Base-by-base conservation (phyloP, 2,797 vertebrate genomes). In the Menidia menidia region DNA sequence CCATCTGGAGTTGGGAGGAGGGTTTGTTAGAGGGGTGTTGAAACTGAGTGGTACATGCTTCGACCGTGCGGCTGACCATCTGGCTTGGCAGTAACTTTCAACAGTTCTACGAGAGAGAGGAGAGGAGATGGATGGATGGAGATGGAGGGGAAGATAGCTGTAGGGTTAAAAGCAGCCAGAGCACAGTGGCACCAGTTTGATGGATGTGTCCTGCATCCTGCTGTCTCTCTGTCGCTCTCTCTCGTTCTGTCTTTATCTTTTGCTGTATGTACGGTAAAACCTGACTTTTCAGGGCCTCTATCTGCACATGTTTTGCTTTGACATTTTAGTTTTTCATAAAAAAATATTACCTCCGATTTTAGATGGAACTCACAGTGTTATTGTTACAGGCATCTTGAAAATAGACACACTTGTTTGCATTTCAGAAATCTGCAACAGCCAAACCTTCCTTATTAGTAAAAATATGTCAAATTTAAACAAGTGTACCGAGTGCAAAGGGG, bases 1-100 rank as follows among this genome's bases (percentile, higher is more conserved):
- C 92, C 89, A 93, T 94, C 92, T 93, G 92, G 91, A 93, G 91
- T 41, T 72, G 74, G 87, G 87, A 92, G 90, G 91, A 90, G 82
- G 82, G 85, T 91, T 90, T 92, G 89, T 91, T 87, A 75, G 83
- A 89, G 82, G 84, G 82, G 89, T 92, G 92, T 92, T 89, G 91
- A 87, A 90, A 89, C 84, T 71, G 88, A 92, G 83, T 82, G 83
- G 87, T 92, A 88, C 91, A 92, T 88, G 87, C 88, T 88, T 89
- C 78, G 72, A 88, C 87, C 86, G 86, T 91, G 89, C 86, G 87
- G 88, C 82, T 87, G 86, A 90, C 92, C 90, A 94, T 94, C 92
- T 94, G 92, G 84, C 88, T 90, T 84, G 89, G 90, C 90, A 87
- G 90, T 91, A 90, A 90, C 87, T 89, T 89, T 90, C 82, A 89